Evolutionary conservation across 2,113 vertebrate species (phyloP).

Genomic region (Scatophagus argus): DNA sequence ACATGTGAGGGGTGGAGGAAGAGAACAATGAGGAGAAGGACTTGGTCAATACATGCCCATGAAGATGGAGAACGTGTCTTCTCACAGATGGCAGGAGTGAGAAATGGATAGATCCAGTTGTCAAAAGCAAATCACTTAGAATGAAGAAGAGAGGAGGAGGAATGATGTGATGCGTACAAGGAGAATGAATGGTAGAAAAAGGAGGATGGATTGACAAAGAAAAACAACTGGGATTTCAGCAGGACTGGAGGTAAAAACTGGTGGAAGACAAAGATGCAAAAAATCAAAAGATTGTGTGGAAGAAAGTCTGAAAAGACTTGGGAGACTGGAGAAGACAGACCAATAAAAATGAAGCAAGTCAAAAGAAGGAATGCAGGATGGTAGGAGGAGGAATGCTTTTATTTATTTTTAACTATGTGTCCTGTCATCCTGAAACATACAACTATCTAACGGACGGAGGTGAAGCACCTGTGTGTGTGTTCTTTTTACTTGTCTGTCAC

Average conservation of each 20-base stretch:
- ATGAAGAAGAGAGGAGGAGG: constrained; percentile 9
- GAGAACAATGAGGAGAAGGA: constrained; percentile 10
- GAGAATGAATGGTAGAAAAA: constrained; percentile 1
- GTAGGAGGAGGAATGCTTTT: not conserved
- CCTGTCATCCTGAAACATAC: constrained; percentile 9
- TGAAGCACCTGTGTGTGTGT: constrained; percentile 5
- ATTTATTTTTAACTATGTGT: constrained; percentile 21
- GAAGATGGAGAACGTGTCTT: constrained; percentile 10
- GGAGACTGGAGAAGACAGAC: not conserved
- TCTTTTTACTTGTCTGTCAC: constrained; percentile 4
- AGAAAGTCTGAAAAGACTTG: not conserved
- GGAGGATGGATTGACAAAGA: not conserved
- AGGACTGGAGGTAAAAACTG: not conserved
- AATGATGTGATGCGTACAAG: constrained; percentile 4
- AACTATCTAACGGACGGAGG: not conserved
- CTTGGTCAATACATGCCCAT: constrained; percentile 28
- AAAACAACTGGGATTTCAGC: not conserved
- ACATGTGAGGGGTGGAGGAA: not conserved
- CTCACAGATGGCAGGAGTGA: constrained; percentile 2
- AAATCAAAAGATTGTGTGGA: not conserved
- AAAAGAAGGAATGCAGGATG: not conserved
- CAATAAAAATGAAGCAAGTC: not conserved
- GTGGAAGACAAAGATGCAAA: not conserved
- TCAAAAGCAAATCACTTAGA: constrained; percentile 39
- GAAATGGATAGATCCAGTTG: constrained; percentile 23